A percentile compares a stretch with the other conserved stretches of the same genome.
phyloP scores from a whole-genome alignment of 2,113 vertebrate genomes.

The Chionis minor region DNA sequence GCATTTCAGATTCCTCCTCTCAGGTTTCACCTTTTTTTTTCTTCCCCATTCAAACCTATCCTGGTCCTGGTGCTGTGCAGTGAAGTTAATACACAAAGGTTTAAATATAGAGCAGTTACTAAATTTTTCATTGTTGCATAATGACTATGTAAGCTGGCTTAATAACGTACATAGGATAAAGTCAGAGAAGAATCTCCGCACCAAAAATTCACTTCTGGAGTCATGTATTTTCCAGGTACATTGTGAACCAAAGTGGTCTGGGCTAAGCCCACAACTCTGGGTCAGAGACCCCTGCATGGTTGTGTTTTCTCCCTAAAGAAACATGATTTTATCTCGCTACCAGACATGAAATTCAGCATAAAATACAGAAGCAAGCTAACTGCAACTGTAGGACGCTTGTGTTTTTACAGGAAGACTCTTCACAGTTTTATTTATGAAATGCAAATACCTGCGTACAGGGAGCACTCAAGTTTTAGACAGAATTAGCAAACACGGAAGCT shows the following conservation, averaged over 20 bases:
- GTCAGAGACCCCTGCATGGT: background rate
- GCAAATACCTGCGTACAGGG: background rate
- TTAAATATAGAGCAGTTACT: slow-evolving; percentile 48
- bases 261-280: background rate
- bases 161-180: background rate
- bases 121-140: slow-evolving; percentile 29
- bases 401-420: slow-evolving; percentile 39
- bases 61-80: background rate
- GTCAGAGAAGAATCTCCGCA: background rate
- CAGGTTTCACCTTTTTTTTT: background rate
- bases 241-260: background rate
- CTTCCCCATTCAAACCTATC: background rate
- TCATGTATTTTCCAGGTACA: background rate
- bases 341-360: background rate
- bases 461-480: background rate
- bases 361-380: slow-evolving; percentile 17
- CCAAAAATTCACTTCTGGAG: background rate
- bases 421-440: slow-evolving; percentile 43
- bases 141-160: slow-evolving; percentile 26
- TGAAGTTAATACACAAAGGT: slow-evolving; percentile 30
- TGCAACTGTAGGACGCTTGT: background rate
- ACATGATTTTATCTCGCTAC: background rate
- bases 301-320: background rate
- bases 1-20: background rate
- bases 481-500: background rate